A percentile compares a stretch with the other conserved stretches of the same genome.
Conservation (phyloP, 1,140 invertebrate species). For the Papilio dardanus region DNA sequence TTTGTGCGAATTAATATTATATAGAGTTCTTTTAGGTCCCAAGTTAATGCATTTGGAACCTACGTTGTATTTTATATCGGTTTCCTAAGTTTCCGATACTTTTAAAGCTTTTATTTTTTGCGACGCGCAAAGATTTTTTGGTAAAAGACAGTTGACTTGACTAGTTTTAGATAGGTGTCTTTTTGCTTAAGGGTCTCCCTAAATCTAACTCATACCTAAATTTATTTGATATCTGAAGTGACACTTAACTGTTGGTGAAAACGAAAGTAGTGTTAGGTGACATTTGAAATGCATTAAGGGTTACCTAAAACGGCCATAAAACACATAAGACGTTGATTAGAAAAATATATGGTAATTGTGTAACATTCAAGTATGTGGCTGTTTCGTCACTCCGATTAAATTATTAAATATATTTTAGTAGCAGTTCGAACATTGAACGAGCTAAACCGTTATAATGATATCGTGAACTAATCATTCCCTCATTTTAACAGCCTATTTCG, state of each 20-base stretch:
- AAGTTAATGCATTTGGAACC: not conserved
- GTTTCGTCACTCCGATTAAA: not conserved
- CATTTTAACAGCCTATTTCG: constrained; percentile 33
- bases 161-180: too few species aligned
- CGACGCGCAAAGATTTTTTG: not conserved
- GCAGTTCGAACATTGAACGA: constrained; percentile 1
- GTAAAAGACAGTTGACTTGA: too few species aligned
- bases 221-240: too few species aligned
- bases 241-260: too few species aligned
- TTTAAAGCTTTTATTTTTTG: not conserved
- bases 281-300: too few species aligned
- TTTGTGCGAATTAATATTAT: not conserved
- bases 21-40: not conserved
- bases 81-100: not conserved
- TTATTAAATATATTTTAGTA: constrained; percentile 12
- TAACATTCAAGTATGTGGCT: constrained; percentile 9
- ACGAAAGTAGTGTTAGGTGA: too few species aligned
- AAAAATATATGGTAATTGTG: not conserved
- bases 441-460: constrained; percentile 16
- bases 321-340: too few species aligned
- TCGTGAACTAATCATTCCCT: constrained; percentile 7
- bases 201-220: too few species aligned
- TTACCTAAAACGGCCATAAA: too few species aligned
- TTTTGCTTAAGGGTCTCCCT: too few species aligned
- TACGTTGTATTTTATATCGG: not conserved